Evolutionary conservation across 2,888 invertebrate genomes (phyloP), one percentile per base, ranked within the genome.

Genomic region (Troilus luridus): DNA sequence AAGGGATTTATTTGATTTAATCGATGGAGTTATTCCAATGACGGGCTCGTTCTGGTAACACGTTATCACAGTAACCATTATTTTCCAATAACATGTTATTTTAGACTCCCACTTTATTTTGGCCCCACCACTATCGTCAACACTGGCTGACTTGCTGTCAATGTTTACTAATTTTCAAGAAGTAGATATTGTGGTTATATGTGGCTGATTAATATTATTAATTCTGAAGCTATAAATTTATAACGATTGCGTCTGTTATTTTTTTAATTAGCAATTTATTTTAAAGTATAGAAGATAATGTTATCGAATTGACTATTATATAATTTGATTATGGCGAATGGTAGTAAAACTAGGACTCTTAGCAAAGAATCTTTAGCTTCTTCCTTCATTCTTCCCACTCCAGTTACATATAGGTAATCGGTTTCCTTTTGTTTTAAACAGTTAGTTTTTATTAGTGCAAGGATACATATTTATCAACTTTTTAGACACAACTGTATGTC

Each of bases 401-500:
- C 93, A 62, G 92, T 93, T 5, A 93, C 93, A 27, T 93, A 93
- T 77, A 93, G 93, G 93, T 93, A 92, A 9, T 3, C 12, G 17
- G 8, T 58, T 85, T 85, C 5, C 21, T 67, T 89, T 72, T 54
- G 8, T 41, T 12, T 17, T 17, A 72, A 58, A 27, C 11, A 21
- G 10, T 54, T 19, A 64, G 19, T 72, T 8, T 19, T 67, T 21
- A 24, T 59, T 81, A 14, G 14, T 14, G 9, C 11, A 54, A 8
- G 60, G 81, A 17, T 59, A 59, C 9, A 12, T 81, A 27, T 58
- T 56, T 60, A 7, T 89, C 24, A 27, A 24, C n/a, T 77, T 72
- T 90, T 95, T 93, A 96, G 96, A 93, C 95, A 96, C 88, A 96
- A 96, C 93, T 96, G 96, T 93, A 96, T 97, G 93, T 97, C 97